Evolutionary conservation across 2,113 vertebrate genomes (phyloP).

Genomic region (Manacus vitellinus): DNA sequence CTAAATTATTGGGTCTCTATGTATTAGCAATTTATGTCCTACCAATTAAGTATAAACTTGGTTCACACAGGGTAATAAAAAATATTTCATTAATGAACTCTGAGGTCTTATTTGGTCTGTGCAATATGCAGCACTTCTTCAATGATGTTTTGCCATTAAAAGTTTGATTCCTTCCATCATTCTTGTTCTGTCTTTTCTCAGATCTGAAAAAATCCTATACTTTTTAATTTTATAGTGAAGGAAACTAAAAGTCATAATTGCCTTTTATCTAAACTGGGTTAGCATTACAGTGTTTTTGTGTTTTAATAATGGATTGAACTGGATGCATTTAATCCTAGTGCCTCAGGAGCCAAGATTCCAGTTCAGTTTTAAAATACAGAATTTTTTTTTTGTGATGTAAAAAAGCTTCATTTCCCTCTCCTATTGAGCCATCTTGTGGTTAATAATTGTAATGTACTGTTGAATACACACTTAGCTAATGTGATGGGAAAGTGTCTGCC

Average conservation of each 20-base stretch:
- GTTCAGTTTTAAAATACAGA: neutral
- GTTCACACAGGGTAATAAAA: neutral
- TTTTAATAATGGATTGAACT: neutral
- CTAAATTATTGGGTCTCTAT: neutral
- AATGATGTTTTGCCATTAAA: neutral
- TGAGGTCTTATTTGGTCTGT: neutral
- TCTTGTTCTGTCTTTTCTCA: neutral
- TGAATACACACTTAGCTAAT: neutral
- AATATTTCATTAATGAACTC: neutral
- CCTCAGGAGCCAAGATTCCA: neutral
- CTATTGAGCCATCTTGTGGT: constrained; percentile 75
- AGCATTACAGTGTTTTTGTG: neutral
- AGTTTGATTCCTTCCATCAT: neutral
- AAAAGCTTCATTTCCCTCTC: constrained; percentile 17
- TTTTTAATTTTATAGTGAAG: neutral
- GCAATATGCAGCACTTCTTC: neutral
- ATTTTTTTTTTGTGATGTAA: neutral
- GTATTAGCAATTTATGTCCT: neutral
- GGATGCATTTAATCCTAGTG: neutral
- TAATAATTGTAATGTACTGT: constrained; percentile 20
- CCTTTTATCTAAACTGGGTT: neutral
- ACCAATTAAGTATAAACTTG: neutral
- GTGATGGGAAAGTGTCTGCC: neutral
- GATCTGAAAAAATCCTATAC: neutral
- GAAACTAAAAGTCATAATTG: neutral